Conservation (phyloP, 2,888 invertebrate species). For the Matsumyia berberina region DNA sequence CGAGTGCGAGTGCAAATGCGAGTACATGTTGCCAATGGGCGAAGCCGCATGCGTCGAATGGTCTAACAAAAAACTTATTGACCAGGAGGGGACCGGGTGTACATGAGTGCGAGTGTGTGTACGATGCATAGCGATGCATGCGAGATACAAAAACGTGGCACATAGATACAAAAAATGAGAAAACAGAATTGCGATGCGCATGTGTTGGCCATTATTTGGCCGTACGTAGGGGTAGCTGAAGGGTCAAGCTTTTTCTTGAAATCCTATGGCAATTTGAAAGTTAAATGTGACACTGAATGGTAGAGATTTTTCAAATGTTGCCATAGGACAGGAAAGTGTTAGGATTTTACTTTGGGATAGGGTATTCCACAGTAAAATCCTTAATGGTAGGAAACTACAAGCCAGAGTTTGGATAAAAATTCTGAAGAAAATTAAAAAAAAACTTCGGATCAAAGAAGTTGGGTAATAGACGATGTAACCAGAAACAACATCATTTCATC, state of each 20-base stretch:
- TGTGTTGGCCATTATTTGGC: slow-evolving; percentile 41
- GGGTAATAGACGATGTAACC: too few relatives aligned
- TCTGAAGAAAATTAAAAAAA: too few relatives aligned
- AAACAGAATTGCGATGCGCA: slow-evolving; percentile 56
- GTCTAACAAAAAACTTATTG: slow-evolving; percentile 74
- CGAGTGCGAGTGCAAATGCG: slow-evolving; percentile 17
- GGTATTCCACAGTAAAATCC: too few relatives aligned
- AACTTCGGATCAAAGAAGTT: too few relatives aligned
- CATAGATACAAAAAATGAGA: slow-evolving; percentile 44
- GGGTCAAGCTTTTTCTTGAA: slow-evolving; percentile 25
- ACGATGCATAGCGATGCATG: slow-evolving; percentile 66
- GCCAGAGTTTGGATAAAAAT: too few relatives aligned
- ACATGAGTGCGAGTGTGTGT: background rate
- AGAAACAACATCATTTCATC: too few relatives aligned
- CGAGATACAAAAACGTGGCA: slow-evolving; percentile 34
- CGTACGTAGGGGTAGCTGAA: background rate
- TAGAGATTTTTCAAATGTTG: slow-evolving; percentile 43
- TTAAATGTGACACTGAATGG: slow-evolving; percentile 14
- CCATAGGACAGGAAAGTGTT: slow-evolving; percentile 33
- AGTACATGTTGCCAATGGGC: slow-evolving; percentile 68
- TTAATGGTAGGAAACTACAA: too few relatives aligned
- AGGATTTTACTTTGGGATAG: background rate
- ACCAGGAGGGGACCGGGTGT: slow-evolving; percentile 44
- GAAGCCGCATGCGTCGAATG: slow-evolving; percentile 70
- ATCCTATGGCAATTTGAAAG: slow-evolving; percentile 24